A percentile compares a stretch with the other conserved stretches of the same genome.
phyloP scores from a whole-genome alignment of 2,888 invertebrate species.

The Tuta absoluta region DNA sequence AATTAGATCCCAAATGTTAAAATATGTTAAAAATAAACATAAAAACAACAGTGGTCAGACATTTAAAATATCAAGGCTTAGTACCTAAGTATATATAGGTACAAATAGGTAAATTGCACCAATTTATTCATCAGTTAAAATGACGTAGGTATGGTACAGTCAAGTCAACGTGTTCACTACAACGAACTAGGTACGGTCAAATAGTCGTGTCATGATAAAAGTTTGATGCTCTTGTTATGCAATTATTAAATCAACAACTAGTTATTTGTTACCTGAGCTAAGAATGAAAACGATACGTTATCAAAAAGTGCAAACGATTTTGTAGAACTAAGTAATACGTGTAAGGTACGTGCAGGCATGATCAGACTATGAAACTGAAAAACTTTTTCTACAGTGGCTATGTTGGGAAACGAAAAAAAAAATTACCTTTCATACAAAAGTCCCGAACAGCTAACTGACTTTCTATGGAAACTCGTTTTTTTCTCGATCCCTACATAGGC shows the following conservation, averaged over 20 bases:
- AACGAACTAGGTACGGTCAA: not conserved
- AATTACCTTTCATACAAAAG: too few species aligned
- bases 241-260: not conserved
- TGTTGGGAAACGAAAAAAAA: too few species aligned
- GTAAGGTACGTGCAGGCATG: too few species aligned
- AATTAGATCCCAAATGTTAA: too few species aligned
- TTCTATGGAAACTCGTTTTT: too few species aligned
- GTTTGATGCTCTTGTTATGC: constrained; percentile 5
- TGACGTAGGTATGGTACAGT: not conserved
- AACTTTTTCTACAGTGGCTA: too few species aligned
- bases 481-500: too few species aligned
- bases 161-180: not conserved
- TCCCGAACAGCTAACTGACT: too few species aligned
- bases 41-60: not conserved
- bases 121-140: constrained; percentile 4
- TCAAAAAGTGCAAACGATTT: not conserved
- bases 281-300: not conserved
- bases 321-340: too few species aligned
- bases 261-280: not conserved
- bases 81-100: not conserved
- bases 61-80: not conserved
- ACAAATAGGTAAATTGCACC: constrained; percentile 1
- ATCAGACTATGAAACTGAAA: too few species aligned
- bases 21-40: too few species aligned
- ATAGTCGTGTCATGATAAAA: not conserved